Evolutionary conservation across 2,888 invertebrate genomes (phyloP).

Genomic region (Nephrotoma guestfalica): DNA sequence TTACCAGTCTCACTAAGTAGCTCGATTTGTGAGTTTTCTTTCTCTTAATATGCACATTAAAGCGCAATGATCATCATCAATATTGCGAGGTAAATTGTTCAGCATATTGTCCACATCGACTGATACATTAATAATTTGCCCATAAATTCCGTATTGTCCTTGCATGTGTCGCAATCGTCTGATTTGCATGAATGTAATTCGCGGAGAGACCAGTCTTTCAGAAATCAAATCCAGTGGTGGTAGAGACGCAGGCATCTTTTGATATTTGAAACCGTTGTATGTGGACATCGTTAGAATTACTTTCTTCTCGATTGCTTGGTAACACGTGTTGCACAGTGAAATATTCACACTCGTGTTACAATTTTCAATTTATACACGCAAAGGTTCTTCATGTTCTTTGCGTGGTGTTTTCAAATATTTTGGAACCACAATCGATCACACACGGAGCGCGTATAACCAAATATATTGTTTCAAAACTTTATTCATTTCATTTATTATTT

Average conservation of each 20-base stretch:
- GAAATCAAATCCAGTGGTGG: constrained; percentile 5
- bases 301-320: not conserved
- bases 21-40: constrained; percentile 21
- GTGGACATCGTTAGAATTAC: constrained; percentile 1
- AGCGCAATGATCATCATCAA: constrained; percentile 22
- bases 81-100: constrained; percentile 20
- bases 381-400: too few relatives aligned
- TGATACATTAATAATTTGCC: constrained; percentile 28
- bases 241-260: constrained; percentile 13
- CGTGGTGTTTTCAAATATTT: too few relatives aligned
- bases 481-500: not conserved
- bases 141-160: too few relatives aligned
- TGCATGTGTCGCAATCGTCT: constrained; percentile 12
- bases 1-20: constrained; percentile 13
- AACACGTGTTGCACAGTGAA: constrained; percentile 2
- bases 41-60: constrained; percentile 22
- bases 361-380: too few relatives aligned
- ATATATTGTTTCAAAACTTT: too few relatives aligned
- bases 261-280: too few relatives aligned
- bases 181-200: not conserved
- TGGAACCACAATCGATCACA: not conserved
- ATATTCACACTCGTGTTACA: not conserved
- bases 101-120: too few relatives aligned
- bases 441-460: not conserved
- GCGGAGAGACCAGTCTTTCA: not conserved